A percentile compares a stretch with the other conserved stretches of the same genome.
phyloP scores from a whole-genome alignment of 2,888 invertebrate species.

The Meteorus colon region DNA sequence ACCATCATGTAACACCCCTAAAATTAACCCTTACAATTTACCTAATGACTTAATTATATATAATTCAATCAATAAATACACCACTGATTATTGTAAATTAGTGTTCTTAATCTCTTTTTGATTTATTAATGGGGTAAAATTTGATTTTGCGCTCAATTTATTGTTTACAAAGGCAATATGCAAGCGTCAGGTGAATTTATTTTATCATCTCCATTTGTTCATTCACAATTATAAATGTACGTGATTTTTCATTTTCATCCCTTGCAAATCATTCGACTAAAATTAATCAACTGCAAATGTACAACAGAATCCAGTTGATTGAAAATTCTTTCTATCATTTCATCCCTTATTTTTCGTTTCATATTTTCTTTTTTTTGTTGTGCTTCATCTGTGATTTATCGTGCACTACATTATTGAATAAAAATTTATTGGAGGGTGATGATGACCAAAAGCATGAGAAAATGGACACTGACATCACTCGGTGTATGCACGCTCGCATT shows the following conservation, averaged over 20 bases:
- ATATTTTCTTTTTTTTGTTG: slow-evolving; percentile 14
- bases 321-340: not conserved
- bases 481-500: slow-evolving; percentile 41
- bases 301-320: not conserved
- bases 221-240: slow-evolving; percentile 7
- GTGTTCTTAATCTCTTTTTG: slow-evolving; percentile 54
- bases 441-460: slow-evolving; percentile 44
- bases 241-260: not conserved
- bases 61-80: slow-evolving; percentile 53
- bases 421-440: slow-evolving; percentile 21
- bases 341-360: slow-evolving; percentile 22
- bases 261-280: not conserved
- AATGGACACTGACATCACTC: slow-evolving; percentile 47
- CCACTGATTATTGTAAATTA: slow-evolving; percentile 60
- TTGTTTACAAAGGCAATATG: slow-evolving; percentile 68
- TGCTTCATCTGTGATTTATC: slow-evolving; percentile 38
- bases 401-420: slow-evolving; percentile 6
- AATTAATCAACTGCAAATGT: not conserved
- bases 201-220: slow-evolving; percentile 20
- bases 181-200: slow-evolving; percentile 49
- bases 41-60: slow-evolving; percentile 47
- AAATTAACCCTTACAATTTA: slow-evolving; percentile 45
- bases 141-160: slow-evolving; percentile 72
- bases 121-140: slow-evolving; percentile 60
- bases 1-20: slow-evolving; percentile 38